Evolutionary conservation across 2,797 vertebrate species (phyloP), one percentile per base, ranked within the genome.

Genomic region (Tiaroga cobitis): DNA sequence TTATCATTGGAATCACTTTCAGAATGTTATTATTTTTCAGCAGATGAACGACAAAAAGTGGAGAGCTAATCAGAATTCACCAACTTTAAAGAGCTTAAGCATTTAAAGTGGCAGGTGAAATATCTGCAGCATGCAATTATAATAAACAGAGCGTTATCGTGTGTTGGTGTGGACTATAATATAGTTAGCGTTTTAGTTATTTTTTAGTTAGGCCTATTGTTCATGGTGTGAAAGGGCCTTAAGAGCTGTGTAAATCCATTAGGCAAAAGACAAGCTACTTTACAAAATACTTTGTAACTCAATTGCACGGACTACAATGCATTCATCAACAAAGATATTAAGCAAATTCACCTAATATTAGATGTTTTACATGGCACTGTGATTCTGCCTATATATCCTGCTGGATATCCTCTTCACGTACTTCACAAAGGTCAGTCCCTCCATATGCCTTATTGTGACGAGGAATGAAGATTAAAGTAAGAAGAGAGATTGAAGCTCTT

Each of bases 401-500:
- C 69, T 70, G 43, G 54, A 67, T 67, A 46, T 51, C 65, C n/a
- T 63, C 29, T 16, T 63, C 13, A 83, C 8, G 26, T 76, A 43
- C 81, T 59, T 78, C 56, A 81, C 73, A 87, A 51, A 82, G 43
- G 39, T 59, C 82, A 77, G 54, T 24, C 74, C 67, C 75, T 83
- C 61, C 32, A 80, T 39, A 51, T 78, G 18, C 46, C 51, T 67
- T 76, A 59, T 76, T 82, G 61, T 80, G 41, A 74, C 39, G 37
- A 68, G 49, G 46, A 82, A 26, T 68, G 39, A 63, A 80, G 83
- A 80, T 80, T 80, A 89, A 80, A 43, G 29, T 8, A 32, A 65
- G 21, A 59, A 78, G 61, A 78, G 61, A 24, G 63, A 82, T 73
- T 26, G 32, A 80, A 86, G 69, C 81, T 82, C 75, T 84, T 84